Evolutionary conservation across 2,888 invertebrate species (phyloP).

Genomic region (Colletes collaris): DNA sequence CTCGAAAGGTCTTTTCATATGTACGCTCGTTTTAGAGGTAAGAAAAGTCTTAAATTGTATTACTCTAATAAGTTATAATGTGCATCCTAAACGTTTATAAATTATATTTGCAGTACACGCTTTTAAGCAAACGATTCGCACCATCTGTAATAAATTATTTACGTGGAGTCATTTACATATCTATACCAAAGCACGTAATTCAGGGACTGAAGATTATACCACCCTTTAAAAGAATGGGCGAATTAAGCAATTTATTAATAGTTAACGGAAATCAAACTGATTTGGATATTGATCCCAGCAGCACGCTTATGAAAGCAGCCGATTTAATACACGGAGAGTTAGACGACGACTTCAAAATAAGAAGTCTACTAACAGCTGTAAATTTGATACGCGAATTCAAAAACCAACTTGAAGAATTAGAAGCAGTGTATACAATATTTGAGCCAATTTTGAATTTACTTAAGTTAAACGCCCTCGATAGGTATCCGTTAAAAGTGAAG

Average conservation of each 20-base stretch:
- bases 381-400: constrained; percentile 86
- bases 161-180: constrained; percentile 89
- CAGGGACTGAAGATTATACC: constrained; percentile 86
- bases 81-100: constrained; percentile 88
- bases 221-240: constrained; percentile 87
- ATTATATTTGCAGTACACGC: constrained; percentile 86
- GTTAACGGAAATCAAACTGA: constrained; percentile 84
- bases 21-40: constrained; percentile 90
- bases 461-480: constrained; percentile 84
- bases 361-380: constrained; percentile 85
- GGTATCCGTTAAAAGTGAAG: constrained; percentile 86
- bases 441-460: constrained; percentile 85
- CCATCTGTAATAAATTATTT: constrained; percentile 93
- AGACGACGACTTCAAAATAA: constrained; percentile 87
- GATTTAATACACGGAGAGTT: constrained; percentile 79
- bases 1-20: constrained; percentile 90
- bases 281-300: constrained; percentile 75
- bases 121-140: constrained; percentile 90
- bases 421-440: constrained; percentile 76
- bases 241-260: constrained; percentile 85
- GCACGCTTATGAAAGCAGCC: constrained; percentile 83
- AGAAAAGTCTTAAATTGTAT: constrained; percentile 53
- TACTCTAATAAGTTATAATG: not conserved
- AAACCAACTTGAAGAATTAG: constrained; percentile 72
- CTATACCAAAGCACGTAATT: constrained; percentile 86